A percentile compares a stretch with the other conserved stretches of the same genome.
Conservation (phyloP, 2,113 vertebrate species). For the Podarcis raffonei region DNA sequence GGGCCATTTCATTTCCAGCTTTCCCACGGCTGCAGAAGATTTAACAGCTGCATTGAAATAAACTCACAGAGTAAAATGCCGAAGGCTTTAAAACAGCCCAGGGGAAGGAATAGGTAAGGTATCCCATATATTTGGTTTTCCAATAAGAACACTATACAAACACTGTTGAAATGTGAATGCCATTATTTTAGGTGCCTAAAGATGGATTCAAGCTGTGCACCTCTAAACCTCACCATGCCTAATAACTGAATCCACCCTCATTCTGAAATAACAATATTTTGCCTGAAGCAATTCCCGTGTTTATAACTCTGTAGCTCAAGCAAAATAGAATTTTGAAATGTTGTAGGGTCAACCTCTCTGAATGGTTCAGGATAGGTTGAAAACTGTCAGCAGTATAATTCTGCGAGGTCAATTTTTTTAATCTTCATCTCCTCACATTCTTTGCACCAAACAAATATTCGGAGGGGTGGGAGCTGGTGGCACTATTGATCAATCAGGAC, state of each 20-base stretch:
- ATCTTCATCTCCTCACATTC: neutral
- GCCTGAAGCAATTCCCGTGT: slow-evolving; percentile 9
- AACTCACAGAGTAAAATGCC: slow-evolving; percentile 4
- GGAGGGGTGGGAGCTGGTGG: too few species aligned
- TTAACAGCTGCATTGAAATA: neutral
- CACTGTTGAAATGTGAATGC: slow-evolving; percentile 3
- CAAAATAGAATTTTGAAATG: slow-evolving; percentile 3
- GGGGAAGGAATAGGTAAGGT: neutral
- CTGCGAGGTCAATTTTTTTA: neutral
- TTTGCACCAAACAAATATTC: neutral
- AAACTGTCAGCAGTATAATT: neutral
- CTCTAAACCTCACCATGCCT: neutral
- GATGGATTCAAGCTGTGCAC: neutral
- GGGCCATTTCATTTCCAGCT: slow-evolving; percentile 1
- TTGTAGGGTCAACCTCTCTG: neutral
- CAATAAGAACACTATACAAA: neutral
- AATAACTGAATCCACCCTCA: neutral
- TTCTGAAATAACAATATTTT: slow-evolving; percentile 20
- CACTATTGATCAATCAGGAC: neutral
- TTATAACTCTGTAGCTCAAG: neutral
- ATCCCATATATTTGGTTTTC: slow-evolving; percentile 1
- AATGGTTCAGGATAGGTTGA: neutral
- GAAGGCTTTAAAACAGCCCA: neutral
- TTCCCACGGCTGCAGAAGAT: neutral
- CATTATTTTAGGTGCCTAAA: neutral